phyloP scores from a whole-genome alignment of 2,888 invertebrate species.

The Adelphocoris suturalis region DNA sequence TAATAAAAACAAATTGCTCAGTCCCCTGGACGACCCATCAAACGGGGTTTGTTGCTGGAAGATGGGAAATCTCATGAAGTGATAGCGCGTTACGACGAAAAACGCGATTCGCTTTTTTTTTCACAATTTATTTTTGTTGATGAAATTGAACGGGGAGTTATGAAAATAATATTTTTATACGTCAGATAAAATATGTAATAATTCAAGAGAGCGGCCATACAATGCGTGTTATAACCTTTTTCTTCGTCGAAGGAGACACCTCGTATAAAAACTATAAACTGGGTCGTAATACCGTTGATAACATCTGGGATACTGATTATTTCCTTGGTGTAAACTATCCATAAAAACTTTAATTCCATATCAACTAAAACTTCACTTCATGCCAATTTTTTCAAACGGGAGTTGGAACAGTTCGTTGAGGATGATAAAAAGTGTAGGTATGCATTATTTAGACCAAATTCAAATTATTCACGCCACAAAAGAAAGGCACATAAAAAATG shows the following conservation, averaged over 20 bases:
- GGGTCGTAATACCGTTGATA: neutral
- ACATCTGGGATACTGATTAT: neutral
- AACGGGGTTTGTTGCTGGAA: conserved; percentile 38
- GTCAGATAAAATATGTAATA: conserved; percentile 24
- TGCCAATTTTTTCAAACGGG: no score
- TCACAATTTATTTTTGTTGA: conserved; percentile 40
- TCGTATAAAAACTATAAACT: conserved; percentile 41
- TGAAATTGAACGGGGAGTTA: conserved; percentile 44
- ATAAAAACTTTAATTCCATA: neutral
- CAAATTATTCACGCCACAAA: no score
- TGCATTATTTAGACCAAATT: no score
- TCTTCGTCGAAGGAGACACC: conserved; percentile 25
- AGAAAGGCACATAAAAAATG: no score
- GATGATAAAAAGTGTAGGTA: no score
- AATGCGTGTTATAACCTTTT: neutral
- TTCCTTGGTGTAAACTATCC: neutral
- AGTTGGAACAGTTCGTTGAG: no score
- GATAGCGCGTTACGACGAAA: conserved; percentile 27
- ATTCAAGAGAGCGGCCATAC: neutral
- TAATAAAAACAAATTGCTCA: conserved; percentile 57
- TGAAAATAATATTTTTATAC: conserved; percentile 37
- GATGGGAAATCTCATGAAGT: conserved; percentile 24
- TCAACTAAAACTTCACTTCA: no score
- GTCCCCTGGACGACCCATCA: conserved; percentile 48
- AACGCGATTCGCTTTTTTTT: conserved; percentile 4